Conservation (phyloP, 2,113 vertebrate species). For the Lepus timidus region DNA sequence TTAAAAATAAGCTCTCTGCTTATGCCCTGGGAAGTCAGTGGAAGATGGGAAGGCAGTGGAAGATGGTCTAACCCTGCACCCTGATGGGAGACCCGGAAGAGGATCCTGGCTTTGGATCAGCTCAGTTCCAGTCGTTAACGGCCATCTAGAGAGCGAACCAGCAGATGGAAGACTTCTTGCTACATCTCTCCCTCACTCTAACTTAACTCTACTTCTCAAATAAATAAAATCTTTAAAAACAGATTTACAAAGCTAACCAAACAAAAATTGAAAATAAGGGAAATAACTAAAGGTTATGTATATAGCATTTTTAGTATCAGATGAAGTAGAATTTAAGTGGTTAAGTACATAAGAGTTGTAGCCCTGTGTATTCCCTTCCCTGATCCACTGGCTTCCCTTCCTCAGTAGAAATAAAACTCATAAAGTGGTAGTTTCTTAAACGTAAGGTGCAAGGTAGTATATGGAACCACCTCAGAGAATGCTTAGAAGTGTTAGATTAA, state of each 20-base stretch:
- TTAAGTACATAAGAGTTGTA: not conserved
- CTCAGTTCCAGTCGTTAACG: too few relatives aligned
- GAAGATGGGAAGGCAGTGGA: too few relatives aligned
- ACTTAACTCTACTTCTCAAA: too few relatives aligned
- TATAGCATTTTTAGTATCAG: not conserved
- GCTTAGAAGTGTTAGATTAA: not conserved
- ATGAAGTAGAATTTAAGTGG: not conserved
- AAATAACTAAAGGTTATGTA: not conserved
- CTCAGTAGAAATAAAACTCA: not conserved
- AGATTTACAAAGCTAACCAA: not conserved
- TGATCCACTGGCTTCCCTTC: not conserved
- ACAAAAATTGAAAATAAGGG: not conserved
- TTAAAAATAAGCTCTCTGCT: too few relatives aligned
- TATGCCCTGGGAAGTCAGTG: too few relatives aligned
- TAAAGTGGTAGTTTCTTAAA: constrained; percentile 36
- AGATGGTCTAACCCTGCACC: too few relatives aligned
- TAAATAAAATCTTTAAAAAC: not conserved
- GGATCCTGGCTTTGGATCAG: too few relatives aligned
- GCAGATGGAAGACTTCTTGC: too few relatives aligned
- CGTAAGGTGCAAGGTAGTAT: not conserved
- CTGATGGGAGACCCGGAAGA: too few relatives aligned
- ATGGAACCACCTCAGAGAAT: not conserved
- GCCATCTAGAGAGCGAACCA: too few relatives aligned
- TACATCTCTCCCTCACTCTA: too few relatives aligned
- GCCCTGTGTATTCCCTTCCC: not conserved